Evolutionary conservation across 2,113 vertebrate species (phyloP).

Genomic region (Rostratula benghalensis): DNA sequence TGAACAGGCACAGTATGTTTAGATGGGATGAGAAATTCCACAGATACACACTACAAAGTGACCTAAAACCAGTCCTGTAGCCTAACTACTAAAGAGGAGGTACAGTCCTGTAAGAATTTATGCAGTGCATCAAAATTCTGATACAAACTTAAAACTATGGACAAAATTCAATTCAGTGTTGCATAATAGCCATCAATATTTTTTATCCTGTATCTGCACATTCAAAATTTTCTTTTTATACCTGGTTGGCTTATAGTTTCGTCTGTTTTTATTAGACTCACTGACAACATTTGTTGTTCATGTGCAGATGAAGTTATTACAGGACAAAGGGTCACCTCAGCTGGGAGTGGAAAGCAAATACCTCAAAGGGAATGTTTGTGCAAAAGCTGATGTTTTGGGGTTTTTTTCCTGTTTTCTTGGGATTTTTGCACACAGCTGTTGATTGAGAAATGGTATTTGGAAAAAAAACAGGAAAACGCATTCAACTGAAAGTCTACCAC

Average conservation of each 20-base stretch:
- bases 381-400: neutral
- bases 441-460: neutral
- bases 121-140: neutral
- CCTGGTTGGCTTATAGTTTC: neutral
- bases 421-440: neutral
- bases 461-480: neutral
- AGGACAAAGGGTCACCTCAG: neutral
- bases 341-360: neutral
- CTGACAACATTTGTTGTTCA: neutral
- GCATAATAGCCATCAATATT: neutral
- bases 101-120: neutral
- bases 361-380: neutral
- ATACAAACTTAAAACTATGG: neutral
- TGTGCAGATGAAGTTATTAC: neutral
- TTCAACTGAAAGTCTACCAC: neutral
- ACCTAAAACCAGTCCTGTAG: neutral
- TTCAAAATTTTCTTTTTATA: neutral
- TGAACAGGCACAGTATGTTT: neutral
- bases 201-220: neutral
- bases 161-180: neutral
- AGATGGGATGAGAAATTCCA: neutral
- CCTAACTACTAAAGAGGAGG: neutral
- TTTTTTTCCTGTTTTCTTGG: neutral
- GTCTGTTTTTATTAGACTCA: neutral
- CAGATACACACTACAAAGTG: neutral